A percentile compares a stretch with the other conserved stretches of the same genome.
phyloP scores from a whole-genome alignment of 1,140 invertebrate genomes.

The Whitmania pigra region DNA sequence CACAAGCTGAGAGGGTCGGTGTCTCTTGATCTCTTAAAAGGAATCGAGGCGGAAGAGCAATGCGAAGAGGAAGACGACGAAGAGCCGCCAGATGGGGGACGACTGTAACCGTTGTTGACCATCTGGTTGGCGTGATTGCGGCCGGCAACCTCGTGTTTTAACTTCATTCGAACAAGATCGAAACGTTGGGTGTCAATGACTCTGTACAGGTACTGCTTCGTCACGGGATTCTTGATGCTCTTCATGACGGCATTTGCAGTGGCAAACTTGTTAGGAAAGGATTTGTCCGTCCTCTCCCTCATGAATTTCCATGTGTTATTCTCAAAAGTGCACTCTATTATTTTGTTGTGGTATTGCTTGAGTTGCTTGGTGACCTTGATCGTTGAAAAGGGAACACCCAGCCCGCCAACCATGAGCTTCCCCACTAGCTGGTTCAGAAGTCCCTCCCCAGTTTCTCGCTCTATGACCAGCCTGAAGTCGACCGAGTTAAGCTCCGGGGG shows the following conservation, averaged over 20 bases:
- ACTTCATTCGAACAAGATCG: constrained; percentile 17
- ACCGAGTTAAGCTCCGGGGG: constrained; percentile 81
- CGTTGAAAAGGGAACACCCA: not conserved
- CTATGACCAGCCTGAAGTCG: constrained; percentile 81
- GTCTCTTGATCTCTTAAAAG: no score
- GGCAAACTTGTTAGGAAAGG: constrained; percentile 73
- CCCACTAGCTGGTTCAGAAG: constrained; percentile 38
- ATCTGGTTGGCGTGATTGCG: no score
- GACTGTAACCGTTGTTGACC: no score
- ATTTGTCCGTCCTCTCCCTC: constrained; percentile 91
- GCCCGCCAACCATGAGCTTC: not conserved
- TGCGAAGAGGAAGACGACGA: no score
- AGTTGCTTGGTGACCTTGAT: constrained; percentile 52
- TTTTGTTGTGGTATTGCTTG: constrained; percentile 73
- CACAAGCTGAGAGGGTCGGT: no score
- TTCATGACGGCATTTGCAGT: constrained; percentile 56
- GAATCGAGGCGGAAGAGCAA: no score
- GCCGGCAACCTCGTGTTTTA: no score
- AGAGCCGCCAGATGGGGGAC: no score
- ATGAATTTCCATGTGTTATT: constrained; percentile 75
- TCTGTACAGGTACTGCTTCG: constrained; percentile 60
- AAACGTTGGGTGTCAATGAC: constrained; percentile 54
- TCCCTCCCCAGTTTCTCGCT: constrained; percentile 58
- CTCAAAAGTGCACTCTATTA: constrained; percentile 76
- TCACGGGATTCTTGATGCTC: constrained; percentile 61